A percentile compares a stretch with the other conserved stretches of the same genome.
Conservation (phyloP, 2,888 invertebrate species). For the Metalampra italica region DNA sequence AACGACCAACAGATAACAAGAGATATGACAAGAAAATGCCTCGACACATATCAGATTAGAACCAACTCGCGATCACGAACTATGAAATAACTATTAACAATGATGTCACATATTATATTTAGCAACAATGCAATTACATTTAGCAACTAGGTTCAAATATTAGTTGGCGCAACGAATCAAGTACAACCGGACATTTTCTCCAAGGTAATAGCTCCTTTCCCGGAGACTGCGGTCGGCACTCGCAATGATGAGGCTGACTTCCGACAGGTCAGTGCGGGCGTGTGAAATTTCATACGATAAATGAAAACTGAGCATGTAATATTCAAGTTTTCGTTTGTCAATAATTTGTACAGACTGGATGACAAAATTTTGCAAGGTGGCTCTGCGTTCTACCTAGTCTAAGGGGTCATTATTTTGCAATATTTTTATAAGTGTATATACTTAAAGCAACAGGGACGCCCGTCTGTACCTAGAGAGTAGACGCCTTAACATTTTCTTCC, state of each 20-base stretch:
- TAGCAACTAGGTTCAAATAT: neutral
- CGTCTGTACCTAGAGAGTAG: no score
- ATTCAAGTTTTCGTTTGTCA: neutral
- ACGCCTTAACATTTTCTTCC: no score
- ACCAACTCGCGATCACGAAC: no score
- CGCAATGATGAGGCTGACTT: conserved; percentile 29
- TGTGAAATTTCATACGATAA: conserved; percentile 27
- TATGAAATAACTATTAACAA: no score
- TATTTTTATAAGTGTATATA: no score
- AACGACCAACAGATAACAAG: neutral
- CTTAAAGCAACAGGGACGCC: no score
- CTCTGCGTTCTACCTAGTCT: no score
- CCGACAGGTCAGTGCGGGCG: conserved; percentile 25
- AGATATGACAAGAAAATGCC: neutral
- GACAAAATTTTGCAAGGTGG: no score
- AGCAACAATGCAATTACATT: neutral
- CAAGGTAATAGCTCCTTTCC: conserved; percentile 43
- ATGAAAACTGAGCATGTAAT: conserved; percentile 6
- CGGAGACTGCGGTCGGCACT: conserved; percentile 36
- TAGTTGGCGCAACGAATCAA: conserved; percentile 6
- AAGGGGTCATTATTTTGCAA: no score
- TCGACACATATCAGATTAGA: neutral
- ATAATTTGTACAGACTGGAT: neutral
- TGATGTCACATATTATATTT: neutral
- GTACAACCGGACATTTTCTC: conserved; percentile 37